These are phyloP conservation scores for Aquatica leii DNA, from an alignment of 2,888 invertebrate genomes.

Conservation along the genomic window DNA sequence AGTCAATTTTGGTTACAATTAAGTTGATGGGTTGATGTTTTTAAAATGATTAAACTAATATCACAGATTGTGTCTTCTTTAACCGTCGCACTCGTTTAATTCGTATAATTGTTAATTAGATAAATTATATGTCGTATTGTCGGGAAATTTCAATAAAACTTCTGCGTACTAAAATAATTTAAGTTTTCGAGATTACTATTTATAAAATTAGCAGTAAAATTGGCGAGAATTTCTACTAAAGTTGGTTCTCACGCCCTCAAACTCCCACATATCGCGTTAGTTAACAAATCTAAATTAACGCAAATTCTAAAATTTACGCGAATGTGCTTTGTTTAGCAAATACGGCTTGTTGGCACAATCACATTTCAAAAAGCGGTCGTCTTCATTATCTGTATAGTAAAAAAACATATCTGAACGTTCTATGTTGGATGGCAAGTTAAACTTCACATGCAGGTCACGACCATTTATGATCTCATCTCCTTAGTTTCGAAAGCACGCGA, in stretches of 20 bases:
- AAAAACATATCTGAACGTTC: constrained; percentile 17
- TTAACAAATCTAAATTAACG: constrained; percentile 46
- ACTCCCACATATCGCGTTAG: constrained; percentile 35
- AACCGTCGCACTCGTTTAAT: too few species aligned
- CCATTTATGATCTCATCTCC: constrained; percentile 34
- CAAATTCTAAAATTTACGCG: constrained; percentile 46
- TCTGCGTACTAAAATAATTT: not conserved
- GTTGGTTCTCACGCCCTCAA: constrained; percentile 47
- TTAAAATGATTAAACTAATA: not conserved
- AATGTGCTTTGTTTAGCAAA: constrained; percentile 37
- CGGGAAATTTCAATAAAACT: not conserved
- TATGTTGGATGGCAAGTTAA: constrained; percentile 11
- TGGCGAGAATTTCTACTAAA: constrained; percentile 42
- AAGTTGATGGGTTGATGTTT: constrained; percentile 3
- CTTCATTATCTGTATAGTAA: constrained; percentile 9
- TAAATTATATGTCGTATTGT: not conserved
- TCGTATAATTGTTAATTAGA: too few species aligned
- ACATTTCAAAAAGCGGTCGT: constrained; percentile 15
- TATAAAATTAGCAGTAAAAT: constrained; percentile 29
- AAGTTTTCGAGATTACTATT: constrained; percentile 24
- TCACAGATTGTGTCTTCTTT: not conserved
- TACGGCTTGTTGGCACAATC: constrained; percentile 15
- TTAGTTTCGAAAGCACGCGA: constrained; percentile 31
- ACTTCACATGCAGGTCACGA: constrained; percentile 33
- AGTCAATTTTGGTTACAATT: constrained; percentile 20